Percentiles rank a stretch among this genome's conserved stretches.
These are phyloP conservation scores for Diuraphis noxia DNA, from an alignment of 1,140 invertebrate species.

Conservation along the genomic window DNA sequence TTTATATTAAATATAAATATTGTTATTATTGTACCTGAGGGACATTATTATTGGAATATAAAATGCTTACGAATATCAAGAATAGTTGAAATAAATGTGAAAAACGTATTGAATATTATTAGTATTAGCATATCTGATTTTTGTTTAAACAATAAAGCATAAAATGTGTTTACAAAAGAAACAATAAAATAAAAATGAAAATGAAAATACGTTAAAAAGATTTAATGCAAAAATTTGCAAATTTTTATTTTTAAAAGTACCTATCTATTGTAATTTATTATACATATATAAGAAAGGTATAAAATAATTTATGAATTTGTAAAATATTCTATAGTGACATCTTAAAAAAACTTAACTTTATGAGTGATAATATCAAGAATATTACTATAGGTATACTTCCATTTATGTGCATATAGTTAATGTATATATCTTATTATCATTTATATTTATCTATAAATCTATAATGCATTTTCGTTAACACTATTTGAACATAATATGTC, in stretches of 20 bases:
- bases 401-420: background rate
- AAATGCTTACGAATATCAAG: background rate
- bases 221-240: no score
- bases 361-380: background rate
- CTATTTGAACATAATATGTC: background rate
- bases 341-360: background rate
- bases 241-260: background rate
- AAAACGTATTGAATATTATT: background rate
- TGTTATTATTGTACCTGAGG: no score
- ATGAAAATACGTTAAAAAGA: background rate
- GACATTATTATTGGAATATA: no score
- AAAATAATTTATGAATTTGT: background rate
- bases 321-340: background rate
- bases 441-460: background rate
- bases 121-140: background rate
- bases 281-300: background rate
- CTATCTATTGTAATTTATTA: background rate
- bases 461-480: background rate
- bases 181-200: background rate
- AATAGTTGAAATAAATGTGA: background rate
- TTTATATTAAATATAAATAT: no score
- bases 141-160: background rate
- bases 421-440: background rate
- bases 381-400: background rate
- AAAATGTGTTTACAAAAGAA: background rate